Base-by-base conservation (phyloP, 2,888 invertebrate genomes). In the Odontothrips loti region DNA sequence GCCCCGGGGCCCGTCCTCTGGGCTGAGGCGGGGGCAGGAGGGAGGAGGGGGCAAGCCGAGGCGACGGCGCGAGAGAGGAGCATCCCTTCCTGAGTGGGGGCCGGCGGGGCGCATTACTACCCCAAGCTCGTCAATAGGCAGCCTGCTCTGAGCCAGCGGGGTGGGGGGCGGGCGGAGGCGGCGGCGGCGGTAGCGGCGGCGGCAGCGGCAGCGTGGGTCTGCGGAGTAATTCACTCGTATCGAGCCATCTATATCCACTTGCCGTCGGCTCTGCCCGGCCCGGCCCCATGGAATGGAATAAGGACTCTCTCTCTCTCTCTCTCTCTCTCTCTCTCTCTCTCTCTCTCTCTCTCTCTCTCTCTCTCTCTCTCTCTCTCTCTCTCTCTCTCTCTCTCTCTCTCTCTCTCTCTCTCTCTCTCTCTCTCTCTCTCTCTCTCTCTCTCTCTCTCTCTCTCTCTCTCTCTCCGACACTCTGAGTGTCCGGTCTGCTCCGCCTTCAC, bases 201-300 rank as follows among this genome's bases (percentile, higher is more conserved):
- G 34, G 3, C 34, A 6, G 34, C 10, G 58, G 58, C 6, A 58
- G 58, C 6, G n/a, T 17, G 58, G 58, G 17, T 17, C 58, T 58
- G 58, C 58, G 20, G 58, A 58, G 58, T 58, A 58, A 58, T 58
- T 58, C 58, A 58, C 58, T 58, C 58, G 58, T 58, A 58, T 58
- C 58, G 58, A 58, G 58, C 58, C 58, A 58, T 58, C 58, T 58
- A 58, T 58, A 58, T 58, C 58, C 58, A 58, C 58, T 58, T 58
- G 58, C 58, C 17, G 58, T 6, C 11, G 58, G 20, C 58, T 15
- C 51, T 17, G 10, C 51, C 51, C 51, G 20, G 51, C 51, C 51
- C 58, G n/a, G 58, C 20, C 58, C 58, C 58, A 58, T n/a, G 58
- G 58, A 51, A n/a, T 17, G 58, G 58, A 17, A 51, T 51, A 20